Percentiles rank a stretch among this genome's conserved stretches.
Conservation (phyloP, 1,140 invertebrate genomes). For the Ostrea denselamellosa region DNA sequence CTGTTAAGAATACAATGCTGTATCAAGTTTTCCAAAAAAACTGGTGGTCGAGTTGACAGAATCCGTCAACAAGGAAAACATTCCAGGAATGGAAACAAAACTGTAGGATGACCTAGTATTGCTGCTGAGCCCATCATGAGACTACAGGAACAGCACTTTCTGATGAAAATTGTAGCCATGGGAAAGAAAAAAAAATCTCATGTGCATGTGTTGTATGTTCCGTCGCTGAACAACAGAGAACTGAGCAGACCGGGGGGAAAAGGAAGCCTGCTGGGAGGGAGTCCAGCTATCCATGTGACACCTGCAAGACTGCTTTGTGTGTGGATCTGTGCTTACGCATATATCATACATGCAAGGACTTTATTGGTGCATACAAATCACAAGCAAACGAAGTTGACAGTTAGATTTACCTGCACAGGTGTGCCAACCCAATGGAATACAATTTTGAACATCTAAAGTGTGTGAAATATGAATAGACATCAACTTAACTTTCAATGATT, state of each 20-base stretch:
- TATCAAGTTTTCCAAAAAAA: conserved; percentile 2
- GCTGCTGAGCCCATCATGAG: not conserved
- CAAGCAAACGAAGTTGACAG: not conserved
- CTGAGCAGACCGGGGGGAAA: not conserved
- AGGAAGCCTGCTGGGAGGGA: not conserved
- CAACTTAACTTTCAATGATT: too few species aligned
- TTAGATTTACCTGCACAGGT: not conserved
- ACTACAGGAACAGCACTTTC: conserved; percentile 18
- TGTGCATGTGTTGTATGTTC: not conserved
- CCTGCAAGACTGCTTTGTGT: not conserved
- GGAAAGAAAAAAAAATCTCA: not conserved
- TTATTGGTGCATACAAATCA: not conserved
- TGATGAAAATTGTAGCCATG: not conserved
- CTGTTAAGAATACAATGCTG: not conserved
- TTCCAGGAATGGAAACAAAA: not conserved
- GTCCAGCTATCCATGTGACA: not conserved
- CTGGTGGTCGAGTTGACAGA: not conserved
- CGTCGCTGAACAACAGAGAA: not conserved
- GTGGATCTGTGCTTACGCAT: conserved; percentile 7
- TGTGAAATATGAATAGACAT: too few species aligned
- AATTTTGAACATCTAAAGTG: not conserved
- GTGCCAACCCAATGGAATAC: not conserved
- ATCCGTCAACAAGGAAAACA: not conserved
- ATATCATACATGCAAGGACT: conserved; percentile 30
- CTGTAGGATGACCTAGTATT: not conserved